Evolutionary conservation across 2,797 vertebrate species (phyloP).

Genomic region (Diceros bicornis): DNA sequence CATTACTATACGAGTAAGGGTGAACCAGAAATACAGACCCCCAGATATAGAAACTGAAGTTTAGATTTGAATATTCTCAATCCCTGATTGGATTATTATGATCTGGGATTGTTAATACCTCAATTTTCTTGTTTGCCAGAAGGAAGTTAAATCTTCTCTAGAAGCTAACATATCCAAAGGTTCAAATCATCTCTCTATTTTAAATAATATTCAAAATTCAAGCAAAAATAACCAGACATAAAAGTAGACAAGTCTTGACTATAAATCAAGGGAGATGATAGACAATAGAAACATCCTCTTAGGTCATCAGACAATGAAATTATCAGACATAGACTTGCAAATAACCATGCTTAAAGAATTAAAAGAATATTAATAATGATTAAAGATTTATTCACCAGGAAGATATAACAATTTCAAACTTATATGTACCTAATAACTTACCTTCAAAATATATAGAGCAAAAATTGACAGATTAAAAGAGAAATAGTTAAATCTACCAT

Average conservation of each 20-base stretch:
- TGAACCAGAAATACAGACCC: not conserved
- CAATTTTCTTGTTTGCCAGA: not conserved
- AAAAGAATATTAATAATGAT: not conserved
- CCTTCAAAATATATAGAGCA: conserved; percentile 16
- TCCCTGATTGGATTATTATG: not conserved
- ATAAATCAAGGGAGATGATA: not conserved
- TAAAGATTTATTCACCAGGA: not conserved
- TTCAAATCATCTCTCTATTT: conserved; percentile 29
- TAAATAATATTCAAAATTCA: conserved; percentile 29
- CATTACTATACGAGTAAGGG: not conserved
- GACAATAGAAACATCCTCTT: not conserved
- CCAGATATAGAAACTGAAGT: not conserved
- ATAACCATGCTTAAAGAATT: not conserved
- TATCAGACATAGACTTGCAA: not conserved
- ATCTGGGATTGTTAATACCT: not conserved
- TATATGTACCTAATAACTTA: not conserved
- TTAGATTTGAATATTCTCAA: conserved; percentile 36
- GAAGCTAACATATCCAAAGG: not conserved
- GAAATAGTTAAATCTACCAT: not conserved
- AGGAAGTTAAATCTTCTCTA: conserved; percentile 21
- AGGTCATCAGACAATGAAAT: not conserved
- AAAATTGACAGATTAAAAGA: conserved; percentile 22
- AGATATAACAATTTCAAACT: not conserved
- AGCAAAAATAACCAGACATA: not conserved
- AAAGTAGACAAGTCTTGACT: conserved; percentile 31